Evolutionary conservation across 2,113 vertebrate species (phyloP).

Genomic region (Abramis brama): DNA sequence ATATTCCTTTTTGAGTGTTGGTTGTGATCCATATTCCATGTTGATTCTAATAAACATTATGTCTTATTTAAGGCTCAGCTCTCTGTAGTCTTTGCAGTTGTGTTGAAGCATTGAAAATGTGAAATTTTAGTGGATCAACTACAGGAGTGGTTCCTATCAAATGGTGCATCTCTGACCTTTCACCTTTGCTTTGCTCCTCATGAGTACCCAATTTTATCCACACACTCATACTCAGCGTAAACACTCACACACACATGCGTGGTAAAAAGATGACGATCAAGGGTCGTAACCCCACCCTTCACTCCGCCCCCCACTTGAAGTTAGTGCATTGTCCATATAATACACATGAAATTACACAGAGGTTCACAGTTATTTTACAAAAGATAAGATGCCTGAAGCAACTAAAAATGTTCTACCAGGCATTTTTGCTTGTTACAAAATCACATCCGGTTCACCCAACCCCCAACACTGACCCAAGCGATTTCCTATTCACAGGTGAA

Average conservation of each 20-base stretch:
- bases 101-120: background rate
- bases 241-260: conserved; percentile 68
- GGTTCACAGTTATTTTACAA: conserved; percentile 77
- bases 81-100: background rate
- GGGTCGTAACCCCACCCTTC: conserved; percentile 50
- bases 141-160: conserved; percentile 63
- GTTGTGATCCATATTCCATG: background rate
- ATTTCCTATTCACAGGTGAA: conserved; percentile 57
- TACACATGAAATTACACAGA: conserved; percentile 75
- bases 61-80: background rate
- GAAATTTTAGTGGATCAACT: conserved; percentile 39
- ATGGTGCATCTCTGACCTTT: conserved; percentile 47
- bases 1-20: background rate
- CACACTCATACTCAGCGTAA: conserved; percentile 63
- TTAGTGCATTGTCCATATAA: conserved; percentile 71
- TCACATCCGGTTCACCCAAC: conserved; percentile 48
- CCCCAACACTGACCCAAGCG: conserved; percentile 53
- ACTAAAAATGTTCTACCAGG: conserved; percentile 71
- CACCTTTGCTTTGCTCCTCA: conserved; percentile 44
- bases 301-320: conserved; percentile 63
- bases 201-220: conserved; percentile 45
- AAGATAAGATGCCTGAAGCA: conserved; percentile 74
- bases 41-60: background rate
- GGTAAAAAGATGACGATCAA: conserved; percentile 68
- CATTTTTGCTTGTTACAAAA: conserved; percentile 67